Evolutionary conservation across 2,797 vertebrate species (phyloP).

Genomic region (Poecile montanus): DNA sequence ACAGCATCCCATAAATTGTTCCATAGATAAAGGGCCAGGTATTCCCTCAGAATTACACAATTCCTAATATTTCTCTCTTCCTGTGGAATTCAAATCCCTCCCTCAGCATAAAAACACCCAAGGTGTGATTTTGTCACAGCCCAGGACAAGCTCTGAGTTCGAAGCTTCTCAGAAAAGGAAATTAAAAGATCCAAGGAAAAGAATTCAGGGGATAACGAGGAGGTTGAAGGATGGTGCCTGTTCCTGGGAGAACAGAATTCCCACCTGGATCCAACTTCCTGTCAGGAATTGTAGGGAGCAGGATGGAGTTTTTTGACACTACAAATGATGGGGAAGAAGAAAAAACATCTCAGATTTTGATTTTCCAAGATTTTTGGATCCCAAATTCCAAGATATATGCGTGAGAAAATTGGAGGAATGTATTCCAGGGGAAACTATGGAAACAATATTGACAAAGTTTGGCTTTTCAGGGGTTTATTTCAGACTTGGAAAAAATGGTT

Average conservation of each 20-base stretch:
- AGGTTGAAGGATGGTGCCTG: background rate
- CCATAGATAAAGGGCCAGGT: background rate
- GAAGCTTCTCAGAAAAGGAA: background rate
- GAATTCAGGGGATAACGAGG: background rate
- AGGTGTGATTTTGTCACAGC: background rate
- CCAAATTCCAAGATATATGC: background rate
- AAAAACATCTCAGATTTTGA: background rate
- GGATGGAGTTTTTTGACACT: accelerated
- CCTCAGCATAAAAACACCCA: background rate
- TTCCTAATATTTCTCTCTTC: background rate
- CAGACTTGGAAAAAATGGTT: background rate
- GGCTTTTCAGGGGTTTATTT: background rate
- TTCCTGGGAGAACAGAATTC: background rate
- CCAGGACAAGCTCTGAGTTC: background rate
- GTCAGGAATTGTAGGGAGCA: background rate
- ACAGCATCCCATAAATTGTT: background rate
- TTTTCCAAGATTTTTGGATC: background rate
- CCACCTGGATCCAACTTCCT: no score
- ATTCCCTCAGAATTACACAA: background rate
- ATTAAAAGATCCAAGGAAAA: background rate
- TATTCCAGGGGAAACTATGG: accelerated
- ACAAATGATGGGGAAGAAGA: background rate
- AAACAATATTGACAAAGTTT: no score
- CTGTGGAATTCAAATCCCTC: background rate
- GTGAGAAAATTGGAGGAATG: background rate